phyloP scores from a whole-genome alignment of 1,140 invertebrate genomes.

The Penaeus chinensis region DNA sequence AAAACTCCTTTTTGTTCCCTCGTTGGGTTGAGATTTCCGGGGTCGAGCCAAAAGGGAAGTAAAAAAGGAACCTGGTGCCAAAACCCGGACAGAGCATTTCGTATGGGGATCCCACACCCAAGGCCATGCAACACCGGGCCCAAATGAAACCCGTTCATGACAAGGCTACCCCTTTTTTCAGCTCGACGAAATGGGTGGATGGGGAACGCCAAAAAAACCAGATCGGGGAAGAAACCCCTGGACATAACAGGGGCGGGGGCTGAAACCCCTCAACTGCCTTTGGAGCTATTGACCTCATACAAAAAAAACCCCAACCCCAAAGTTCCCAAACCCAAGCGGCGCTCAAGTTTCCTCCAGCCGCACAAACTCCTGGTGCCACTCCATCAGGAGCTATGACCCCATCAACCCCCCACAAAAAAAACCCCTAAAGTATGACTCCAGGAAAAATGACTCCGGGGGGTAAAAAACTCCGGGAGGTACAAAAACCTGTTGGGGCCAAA shows the following conservation, averaged over 20 bases:
- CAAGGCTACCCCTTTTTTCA: constrained; percentile 76
- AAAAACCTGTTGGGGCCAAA: constrained; percentile 96
- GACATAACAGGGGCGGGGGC: constrained; percentile 95
- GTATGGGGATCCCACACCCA: constrained; percentile 97
- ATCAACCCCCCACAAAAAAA: constrained; percentile 72
- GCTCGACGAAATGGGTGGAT: constrained; percentile 95
- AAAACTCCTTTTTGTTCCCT: constrained; percentile 74
- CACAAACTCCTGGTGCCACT: constrained; percentile 67
- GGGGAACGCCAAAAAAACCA: constrained; percentile 98
- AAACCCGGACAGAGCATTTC: constrained; percentile 82
- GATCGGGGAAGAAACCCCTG: constrained; percentile 95
- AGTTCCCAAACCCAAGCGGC: constrained; percentile 90
- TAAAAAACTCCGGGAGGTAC: constrained; percentile 80
- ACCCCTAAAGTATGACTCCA: constrained; percentile 74
- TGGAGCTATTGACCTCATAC: constrained; percentile 80
- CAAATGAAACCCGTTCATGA: constrained; percentile 87
- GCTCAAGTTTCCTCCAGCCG: constrained; percentile 86
- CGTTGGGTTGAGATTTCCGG: constrained; percentile 99
- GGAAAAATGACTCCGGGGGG: too few species aligned
- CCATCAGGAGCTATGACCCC: constrained; percentile 64
- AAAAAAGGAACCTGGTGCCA: constrained; percentile 94
- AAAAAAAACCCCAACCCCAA: constrained; percentile 92
- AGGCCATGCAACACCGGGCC: constrained; percentile 87
- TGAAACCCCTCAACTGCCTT: constrained; percentile 95
- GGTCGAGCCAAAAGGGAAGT: constrained; percentile 82